phyloP scores from a whole-genome alignment of 2,113 vertebrate species.

The Psettodes erumei region DNA sequence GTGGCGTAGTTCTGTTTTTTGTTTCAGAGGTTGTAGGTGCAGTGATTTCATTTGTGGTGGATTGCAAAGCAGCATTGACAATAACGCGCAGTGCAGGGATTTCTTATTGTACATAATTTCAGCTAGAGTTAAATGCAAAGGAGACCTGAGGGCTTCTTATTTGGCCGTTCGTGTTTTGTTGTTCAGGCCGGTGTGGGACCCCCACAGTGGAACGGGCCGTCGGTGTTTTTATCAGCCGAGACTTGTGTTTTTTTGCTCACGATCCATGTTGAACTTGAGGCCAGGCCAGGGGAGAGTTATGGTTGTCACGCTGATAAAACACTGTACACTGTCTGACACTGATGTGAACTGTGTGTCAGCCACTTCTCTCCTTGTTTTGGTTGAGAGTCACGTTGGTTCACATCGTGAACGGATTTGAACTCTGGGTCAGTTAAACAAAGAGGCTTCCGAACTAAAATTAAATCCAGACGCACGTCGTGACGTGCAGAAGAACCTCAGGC shows the following conservation, averaged over 20 bases:
- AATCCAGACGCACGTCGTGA: neutral
- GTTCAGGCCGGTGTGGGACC: too few relatives aligned
- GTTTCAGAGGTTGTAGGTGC: too few relatives aligned
- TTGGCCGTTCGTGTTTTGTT: slow-evolving; percentile 6
- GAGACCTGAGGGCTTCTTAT: neutral
- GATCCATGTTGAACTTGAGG: slow-evolving; percentile 44
- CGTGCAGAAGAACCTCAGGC: neutral
- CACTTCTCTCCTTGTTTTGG: slow-evolving; percentile 13
- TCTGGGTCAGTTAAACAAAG: neutral
- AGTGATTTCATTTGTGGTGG: neutral
- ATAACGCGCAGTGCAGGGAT: neutral
- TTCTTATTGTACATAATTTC: neutral
- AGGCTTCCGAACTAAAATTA: neutral
- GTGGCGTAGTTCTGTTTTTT: too few relatives aligned
- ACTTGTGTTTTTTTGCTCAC: slow-evolving; percentile 51
- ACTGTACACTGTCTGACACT: slow-evolving; percentile 1
- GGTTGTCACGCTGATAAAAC: slow-evolving; percentile 42
- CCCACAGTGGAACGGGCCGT: too few relatives aligned
- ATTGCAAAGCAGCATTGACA: neutral
- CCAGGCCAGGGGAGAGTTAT: slow-evolving; percentile 51
- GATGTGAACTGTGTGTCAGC: slow-evolving; percentile 29
- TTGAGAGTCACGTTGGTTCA: neutral
- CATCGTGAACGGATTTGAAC: slow-evolving; percentile 4
- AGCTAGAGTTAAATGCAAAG: neutral
- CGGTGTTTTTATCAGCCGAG: slow-evolving; percentile 38